A percentile compares a stretch with the other conserved stretches of the same genome.
Evolutionary conservation across 1,140 invertebrate genomes (phyloP).

Genomic region (Papilio dardanus): DNA sequence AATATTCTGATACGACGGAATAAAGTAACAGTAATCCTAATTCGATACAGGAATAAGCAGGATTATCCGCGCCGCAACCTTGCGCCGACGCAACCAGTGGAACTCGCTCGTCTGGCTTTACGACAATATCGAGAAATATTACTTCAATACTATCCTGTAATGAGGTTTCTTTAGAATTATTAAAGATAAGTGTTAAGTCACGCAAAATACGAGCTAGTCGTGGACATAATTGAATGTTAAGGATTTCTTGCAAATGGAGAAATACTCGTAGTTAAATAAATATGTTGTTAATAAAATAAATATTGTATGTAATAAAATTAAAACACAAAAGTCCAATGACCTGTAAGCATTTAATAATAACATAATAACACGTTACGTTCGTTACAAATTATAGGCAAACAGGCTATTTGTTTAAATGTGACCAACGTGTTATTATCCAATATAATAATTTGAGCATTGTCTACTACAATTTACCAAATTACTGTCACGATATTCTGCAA

Average conservation of each 20-base stretch:
- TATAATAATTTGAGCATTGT: neutral
- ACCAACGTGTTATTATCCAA: conserved; percentile 2
- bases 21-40: neutral
- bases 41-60: neutral
- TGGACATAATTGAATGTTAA: too few species aligned
- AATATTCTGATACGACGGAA: too few species aligned
- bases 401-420: neutral
- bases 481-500: neutral
- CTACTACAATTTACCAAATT: neutral
- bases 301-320: neutral
- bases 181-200: too few species aligned
- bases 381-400: neutral
- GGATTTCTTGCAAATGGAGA: too few species aligned
- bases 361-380: conserved; percentile 18
- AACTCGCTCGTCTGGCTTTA: neutral
- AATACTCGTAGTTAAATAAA: too few species aligned
- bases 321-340: neutral
- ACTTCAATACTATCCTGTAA: neutral
- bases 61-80: conserved; percentile 11
- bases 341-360: conserved; percentile 1
- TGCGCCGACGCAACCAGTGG: conserved; percentile 16
- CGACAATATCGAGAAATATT: conserved; percentile 1
- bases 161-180: neutral
- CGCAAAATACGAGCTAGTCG: too few species aligned
- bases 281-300: too few species aligned